phyloP scores from a whole-genome alignment of 2,797 vertebrate genomes.

The Pseudochromis fuscus region DNA sequence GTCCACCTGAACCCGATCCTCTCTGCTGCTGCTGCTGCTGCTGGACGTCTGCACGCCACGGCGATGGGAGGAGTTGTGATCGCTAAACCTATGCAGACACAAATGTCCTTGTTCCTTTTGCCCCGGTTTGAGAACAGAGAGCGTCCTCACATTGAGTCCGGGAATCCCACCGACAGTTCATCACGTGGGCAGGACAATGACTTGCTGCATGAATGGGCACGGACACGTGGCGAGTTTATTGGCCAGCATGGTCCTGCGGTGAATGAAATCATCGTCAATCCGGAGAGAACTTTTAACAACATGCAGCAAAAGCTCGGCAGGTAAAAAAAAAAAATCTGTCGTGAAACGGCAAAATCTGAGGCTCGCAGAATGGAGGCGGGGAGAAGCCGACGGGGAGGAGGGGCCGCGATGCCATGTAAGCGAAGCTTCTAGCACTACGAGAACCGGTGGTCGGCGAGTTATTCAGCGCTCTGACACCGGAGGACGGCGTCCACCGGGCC shows the following conservation, averaged over 20 bases:
- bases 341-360: not conserved
- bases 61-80: conserved; percentile 22
- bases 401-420: conserved; percentile 31
- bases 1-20: too few species aligned
- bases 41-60: conserved; percentile 19
- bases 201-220: not conserved
- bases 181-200: not conserved
- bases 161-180: too few species aligned
- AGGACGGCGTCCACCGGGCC: not conserved
- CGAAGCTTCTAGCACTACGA: conserved; percentile 53
- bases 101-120: conserved; percentile 34
- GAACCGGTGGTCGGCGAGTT: conserved; percentile 47
- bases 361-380: not conserved
- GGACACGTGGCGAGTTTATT: not conserved
- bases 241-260: not conserved
- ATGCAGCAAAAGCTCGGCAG: conserved; percentile 53
- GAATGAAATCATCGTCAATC: not conserved
- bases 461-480: conserved; percentile 8
- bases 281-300: conserved; percentile 25
- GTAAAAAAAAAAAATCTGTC: conserved; percentile 18
- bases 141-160: too few species aligned
- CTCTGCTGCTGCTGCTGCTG: conserved; percentile 18
- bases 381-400: not conserved
- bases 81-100: conserved; percentile 52
- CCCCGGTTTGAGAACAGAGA: too few species aligned